Percentiles rank a stretch among this genome's conserved stretches.
Conservation (phyloP, 2,113 vertebrate species). For the Sinosuthora webbiana region DNA sequence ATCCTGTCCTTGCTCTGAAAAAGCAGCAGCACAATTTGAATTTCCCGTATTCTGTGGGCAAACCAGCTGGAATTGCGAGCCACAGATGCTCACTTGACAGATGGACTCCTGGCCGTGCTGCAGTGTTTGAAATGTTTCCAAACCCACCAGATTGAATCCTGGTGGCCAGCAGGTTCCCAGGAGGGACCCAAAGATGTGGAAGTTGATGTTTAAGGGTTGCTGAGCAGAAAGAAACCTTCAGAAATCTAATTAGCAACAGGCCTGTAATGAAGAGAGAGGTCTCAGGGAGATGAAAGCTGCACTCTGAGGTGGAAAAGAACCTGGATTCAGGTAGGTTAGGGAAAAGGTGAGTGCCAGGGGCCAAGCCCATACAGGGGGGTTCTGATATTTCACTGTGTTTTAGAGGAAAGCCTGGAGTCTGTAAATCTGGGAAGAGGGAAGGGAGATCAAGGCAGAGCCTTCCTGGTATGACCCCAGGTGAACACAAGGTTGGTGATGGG, state of each 20-base stretch:
- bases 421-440: neutral
- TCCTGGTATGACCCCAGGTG: rapidly evolving
- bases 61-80: neutral
- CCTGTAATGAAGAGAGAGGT: neutral
- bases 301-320: neutral
- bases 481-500: neutral
- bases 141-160: conserved; percentile 10
- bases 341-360: neutral
- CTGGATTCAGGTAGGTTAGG: neutral
- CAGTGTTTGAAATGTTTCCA: neutral
- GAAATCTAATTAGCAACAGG: conserved; percentile 10
- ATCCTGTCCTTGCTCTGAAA: conserved; percentile 9
- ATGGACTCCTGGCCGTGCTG: neutral
- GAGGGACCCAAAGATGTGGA: neutral
- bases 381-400: neutral
- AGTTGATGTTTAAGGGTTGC: conserved; percentile 30
- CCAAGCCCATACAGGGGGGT: neutral
- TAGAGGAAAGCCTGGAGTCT: neutral
- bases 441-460: neutral
- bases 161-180: neutral
- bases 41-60: neutral
- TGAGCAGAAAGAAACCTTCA: neutral
- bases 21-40: neutral
- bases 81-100: conserved; percentile 39
- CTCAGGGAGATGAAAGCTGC: neutral